phyloP scores from a whole-genome alignment of 1,140 invertebrate species.

The Plodia interpunctella region DNA sequence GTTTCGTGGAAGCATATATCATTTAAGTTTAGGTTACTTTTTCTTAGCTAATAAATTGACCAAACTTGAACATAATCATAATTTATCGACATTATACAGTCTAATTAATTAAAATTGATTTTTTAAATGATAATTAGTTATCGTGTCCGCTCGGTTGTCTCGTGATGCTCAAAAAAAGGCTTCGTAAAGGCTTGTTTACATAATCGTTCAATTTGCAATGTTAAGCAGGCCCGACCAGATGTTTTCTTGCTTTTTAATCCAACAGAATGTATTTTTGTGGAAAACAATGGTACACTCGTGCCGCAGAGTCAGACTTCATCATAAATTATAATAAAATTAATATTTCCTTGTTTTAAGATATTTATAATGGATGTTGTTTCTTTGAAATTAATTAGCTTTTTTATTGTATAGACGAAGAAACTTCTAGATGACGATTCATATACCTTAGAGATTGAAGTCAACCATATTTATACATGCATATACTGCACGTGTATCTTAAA shows the following conservation, averaged over 20 bases:
- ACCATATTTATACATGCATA: too few relatives aligned
- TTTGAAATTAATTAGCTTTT: conserved; percentile 23
- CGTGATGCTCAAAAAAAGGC: conserved; percentile 52
- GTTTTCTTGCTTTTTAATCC: conserved; percentile 65
- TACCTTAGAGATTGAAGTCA: too few relatives aligned
- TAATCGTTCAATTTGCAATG: conserved; percentile 73
- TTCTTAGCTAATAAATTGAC: too few relatives aligned
- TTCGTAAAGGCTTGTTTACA: conserved; percentile 63
- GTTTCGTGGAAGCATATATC: not conserved
- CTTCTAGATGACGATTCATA: too few relatives aligned
- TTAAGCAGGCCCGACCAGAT: conserved; percentile 58
- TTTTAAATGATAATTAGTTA: conserved; percentile 59
- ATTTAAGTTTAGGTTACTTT: too few relatives aligned
- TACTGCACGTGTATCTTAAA: too few relatives aligned
- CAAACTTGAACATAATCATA: too few relatives aligned
- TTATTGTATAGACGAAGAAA: too few relatives aligned
- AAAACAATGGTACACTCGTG: conserved; percentile 3
- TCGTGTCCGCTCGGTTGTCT: conserved; percentile 34
- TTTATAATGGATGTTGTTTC: conserved; percentile 15
- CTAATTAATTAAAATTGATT: conserved; percentile 38
- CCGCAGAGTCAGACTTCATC: conserved; percentile 24
- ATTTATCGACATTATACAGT: conserved; percentile 11
- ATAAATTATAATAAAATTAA: conserved; percentile 55
- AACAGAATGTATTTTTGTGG: conserved; percentile 43
- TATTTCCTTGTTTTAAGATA: conserved; percentile 18